A percentile compares a stretch with the other conserved stretches of the same genome.
Conservation (phyloP, 2,113 vertebrate species). For the Silurus meridionalis region DNA sequence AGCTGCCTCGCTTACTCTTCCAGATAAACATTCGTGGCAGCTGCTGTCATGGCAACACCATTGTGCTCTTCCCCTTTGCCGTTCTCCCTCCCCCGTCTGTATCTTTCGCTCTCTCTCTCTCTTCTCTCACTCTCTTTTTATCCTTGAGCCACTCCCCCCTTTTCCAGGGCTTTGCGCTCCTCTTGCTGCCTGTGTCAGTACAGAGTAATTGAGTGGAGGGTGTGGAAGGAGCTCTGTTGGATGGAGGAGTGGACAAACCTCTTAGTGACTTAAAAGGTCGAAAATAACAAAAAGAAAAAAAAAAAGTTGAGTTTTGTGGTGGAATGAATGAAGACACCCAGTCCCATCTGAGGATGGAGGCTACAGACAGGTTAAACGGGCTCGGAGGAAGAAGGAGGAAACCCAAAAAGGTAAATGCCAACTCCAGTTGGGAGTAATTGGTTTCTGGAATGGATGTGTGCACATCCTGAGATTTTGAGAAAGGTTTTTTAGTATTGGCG, state of each 20-base stretch:
- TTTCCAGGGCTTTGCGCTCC: constrained; percentile 46
- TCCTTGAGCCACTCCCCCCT: constrained; percentile 50
- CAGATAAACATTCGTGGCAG: constrained; percentile 88
- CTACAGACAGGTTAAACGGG: constrained; percentile 85
- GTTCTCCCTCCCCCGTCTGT: constrained; percentile 47
- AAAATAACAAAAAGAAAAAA: constrained; percentile 34
- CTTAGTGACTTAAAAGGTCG: constrained; percentile 12
- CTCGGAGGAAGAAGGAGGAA: constrained; percentile 81
- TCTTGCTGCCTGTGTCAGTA: constrained; percentile 46
- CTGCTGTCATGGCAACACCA: constrained; percentile 85
- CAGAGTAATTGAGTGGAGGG: constrained; percentile 45
- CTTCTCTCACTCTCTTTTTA: constrained; percentile 40
- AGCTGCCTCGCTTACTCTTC: constrained; percentile 74
- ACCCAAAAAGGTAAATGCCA: constrained; percentile 86
- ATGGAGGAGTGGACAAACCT: constrained; percentile 35
- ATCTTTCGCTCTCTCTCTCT: constrained; percentile 32
- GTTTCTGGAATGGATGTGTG: not conserved
- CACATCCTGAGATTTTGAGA: not conserved
- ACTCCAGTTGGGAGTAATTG: not conserved
- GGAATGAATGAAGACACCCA: constrained; percentile 75
- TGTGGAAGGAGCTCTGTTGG: constrained; percentile 31
- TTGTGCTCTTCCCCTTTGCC: constrained; percentile 68
- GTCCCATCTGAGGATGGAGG: constrained; percentile 83
- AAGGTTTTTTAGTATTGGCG: not conserved
- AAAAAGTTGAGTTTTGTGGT: not conserved